These are phyloP conservation scores for Arbacia lixula DNA, from an alignment of 53 echinoderm and acorn worm genomes.

Conservation along the genomic window DNA sequence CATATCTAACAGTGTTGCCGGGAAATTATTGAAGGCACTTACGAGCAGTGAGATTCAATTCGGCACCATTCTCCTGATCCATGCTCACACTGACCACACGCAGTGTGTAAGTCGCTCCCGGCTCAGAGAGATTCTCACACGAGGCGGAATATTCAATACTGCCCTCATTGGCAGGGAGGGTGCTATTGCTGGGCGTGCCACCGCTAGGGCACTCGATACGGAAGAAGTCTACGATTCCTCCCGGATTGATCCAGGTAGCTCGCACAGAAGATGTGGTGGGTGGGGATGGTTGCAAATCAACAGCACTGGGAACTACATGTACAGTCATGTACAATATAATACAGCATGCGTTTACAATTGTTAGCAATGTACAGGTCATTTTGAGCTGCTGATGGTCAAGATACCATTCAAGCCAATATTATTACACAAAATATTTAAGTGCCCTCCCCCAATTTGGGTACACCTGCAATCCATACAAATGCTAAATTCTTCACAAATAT, in stretches of 20 bases:
- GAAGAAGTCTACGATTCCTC: background rate
- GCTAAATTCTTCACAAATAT: too few relatives aligned
- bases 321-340: too few relatives aligned
- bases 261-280: slow-evolving; percentile 8
- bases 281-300: background rate
- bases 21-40: too few relatives aligned
- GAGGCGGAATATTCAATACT: background rate
- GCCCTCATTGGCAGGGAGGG: background rate
- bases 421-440: too few relatives aligned
- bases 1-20: too few relatives aligned
- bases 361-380: too few relatives aligned
- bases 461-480: too few relatives aligned
- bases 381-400: too few relatives aligned
- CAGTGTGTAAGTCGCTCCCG: slow-evolving; percentile 21
- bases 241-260: slow-evolving; percentile 6
- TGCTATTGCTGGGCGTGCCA: background rate
- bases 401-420: too few relatives aligned
- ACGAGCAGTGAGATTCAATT: too few relatives aligned
- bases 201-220: slow-evolving; percentile 16
- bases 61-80: background rate
- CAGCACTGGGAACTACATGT: slow-evolving; percentile 14
- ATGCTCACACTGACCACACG: background rate
- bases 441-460: too few relatives aligned
- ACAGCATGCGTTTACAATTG: too few relatives aligned
- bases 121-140: background rate